These are phyloP conservation scores for Arctocebus calabarensis DNA, from an alignment of 2,797 vertebrate species.

Conservation along the genomic window DNA sequence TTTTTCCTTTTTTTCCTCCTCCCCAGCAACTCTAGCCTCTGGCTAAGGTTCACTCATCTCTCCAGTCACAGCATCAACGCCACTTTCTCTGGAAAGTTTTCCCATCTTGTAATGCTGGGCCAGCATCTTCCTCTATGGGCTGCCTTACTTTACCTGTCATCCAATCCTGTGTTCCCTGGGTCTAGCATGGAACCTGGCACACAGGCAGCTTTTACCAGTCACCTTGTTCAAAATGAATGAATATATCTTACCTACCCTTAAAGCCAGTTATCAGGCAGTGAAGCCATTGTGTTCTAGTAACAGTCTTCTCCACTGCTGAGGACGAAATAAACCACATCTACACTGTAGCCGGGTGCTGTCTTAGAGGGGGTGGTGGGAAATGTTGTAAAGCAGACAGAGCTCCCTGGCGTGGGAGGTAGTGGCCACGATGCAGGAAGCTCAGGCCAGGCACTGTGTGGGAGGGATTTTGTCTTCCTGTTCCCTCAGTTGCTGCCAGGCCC, in stretches of 20 bases:
- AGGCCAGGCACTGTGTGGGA: neutral
- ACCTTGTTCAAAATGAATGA: neutral
- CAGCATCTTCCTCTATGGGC: neutral
- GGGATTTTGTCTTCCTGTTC: neutral
- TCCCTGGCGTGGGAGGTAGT: neutral
- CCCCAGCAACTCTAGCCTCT: neutral
- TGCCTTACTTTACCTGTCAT: neutral
- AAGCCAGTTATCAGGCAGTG: neutral
- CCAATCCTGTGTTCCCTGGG: neutral
- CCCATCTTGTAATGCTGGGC: neutral
- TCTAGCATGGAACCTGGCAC: neutral
- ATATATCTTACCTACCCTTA: neutral
- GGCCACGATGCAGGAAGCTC: neutral
- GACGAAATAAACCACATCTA: neutral
- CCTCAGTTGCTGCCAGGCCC: neutral
- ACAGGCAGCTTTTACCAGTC: neutral
- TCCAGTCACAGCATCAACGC: neutral
- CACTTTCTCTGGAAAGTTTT: slow-evolving; percentile 1
- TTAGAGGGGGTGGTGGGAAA: neutral
- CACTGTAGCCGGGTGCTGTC: neutral
- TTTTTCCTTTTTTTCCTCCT: neutral
- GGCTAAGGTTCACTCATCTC: neutral
- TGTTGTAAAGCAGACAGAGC: neutral
- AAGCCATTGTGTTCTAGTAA: neutral
- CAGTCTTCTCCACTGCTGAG: neutral